Conservation (phyloP, 2,113 vertebrate genomes). For the Oceanodroma tethys region DNA sequence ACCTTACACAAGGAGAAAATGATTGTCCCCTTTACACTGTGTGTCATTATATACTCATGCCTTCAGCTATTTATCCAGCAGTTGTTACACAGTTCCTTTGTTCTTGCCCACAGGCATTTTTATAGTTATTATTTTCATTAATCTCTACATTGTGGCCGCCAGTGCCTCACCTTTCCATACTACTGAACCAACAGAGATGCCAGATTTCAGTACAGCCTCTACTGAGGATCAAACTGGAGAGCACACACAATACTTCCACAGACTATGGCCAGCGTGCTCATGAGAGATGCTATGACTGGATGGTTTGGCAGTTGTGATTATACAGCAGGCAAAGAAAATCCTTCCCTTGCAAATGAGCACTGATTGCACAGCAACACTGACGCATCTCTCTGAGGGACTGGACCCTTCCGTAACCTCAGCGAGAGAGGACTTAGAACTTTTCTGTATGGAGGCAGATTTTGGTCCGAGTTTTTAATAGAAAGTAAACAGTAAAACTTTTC, state of each 20-base stretch:
- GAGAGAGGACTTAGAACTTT: background rate
- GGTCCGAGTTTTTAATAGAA: background rate
- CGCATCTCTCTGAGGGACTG: background rate
- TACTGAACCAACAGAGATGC: background rate
- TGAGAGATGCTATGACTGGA: background rate
- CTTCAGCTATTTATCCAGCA: background rate
- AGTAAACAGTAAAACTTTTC: background rate
- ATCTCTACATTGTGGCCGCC: background rate
- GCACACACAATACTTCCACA: background rate
- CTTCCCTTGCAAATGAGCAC: background rate
- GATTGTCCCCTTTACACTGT: background rate
- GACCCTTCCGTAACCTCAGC: background rate
- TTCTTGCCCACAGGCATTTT: background rate
- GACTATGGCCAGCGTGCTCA: accelerated
- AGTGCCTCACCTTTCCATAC: background rate
- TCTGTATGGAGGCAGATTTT: background rate
- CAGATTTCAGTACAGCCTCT: background rate
- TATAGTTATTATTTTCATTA: background rate
- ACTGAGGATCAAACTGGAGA: background rate
- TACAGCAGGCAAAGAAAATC: background rate
- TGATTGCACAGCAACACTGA: background rate
- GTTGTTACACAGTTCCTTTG: background rate
- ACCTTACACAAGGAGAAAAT: background rate
- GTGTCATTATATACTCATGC: background rate
- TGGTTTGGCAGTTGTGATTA: background rate